These are phyloP conservation scores for Dilophus febrilis DNA, from an alignment of 2,888 invertebrate species.

Conservation along the genomic window DNA sequence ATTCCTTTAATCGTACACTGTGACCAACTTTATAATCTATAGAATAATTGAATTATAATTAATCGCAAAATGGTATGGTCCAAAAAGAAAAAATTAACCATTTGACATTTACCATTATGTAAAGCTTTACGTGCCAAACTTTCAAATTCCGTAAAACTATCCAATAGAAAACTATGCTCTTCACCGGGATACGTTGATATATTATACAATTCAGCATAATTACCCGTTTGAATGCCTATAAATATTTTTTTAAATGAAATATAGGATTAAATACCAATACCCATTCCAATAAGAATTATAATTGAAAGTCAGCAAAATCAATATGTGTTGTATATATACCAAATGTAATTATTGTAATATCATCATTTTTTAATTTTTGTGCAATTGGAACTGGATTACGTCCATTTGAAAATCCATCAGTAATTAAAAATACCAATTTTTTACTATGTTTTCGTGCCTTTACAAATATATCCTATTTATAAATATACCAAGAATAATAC, in stretches of 20 bases:
- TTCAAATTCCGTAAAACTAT: constrained; percentile 51
- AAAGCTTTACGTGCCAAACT: constrained; percentile 46
- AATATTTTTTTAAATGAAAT: too few relatives aligned
- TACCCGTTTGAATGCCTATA: constrained; percentile 45
- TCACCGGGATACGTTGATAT: constrained; percentile 45
- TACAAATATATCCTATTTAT: constrained; percentile 31
- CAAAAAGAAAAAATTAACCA: too few relatives aligned
- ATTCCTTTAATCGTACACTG: constrained; percentile 34
- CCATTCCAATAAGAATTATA: too few relatives aligned
- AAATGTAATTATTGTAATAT: constrained; percentile 36
- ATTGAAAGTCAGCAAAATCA: too few relatives aligned
- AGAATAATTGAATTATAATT: too few relatives aligned
- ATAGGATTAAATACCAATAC: too few relatives aligned
- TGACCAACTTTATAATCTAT: constrained; percentile 43
- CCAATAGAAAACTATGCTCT: constrained; percentile 44
- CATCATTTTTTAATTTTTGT: constrained; percentile 33
- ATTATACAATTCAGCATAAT: constrained; percentile 41
- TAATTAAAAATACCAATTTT: constrained; percentile 48
- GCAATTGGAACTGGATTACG: constrained; percentile 47
- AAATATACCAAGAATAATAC: too few relatives aligned
- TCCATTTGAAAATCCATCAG: constrained; percentile 54
- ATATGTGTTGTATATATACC: constrained; percentile 16
- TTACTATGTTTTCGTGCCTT: constrained; percentile 30
- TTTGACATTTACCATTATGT: constrained; percentile 41
- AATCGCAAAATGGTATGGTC: too few relatives aligned